Evolutionary conservation across 2,888 invertebrate species (phyloP), one percentile per base, ranked within the genome.

Genomic region (Cheilosia pagana): DNA sequence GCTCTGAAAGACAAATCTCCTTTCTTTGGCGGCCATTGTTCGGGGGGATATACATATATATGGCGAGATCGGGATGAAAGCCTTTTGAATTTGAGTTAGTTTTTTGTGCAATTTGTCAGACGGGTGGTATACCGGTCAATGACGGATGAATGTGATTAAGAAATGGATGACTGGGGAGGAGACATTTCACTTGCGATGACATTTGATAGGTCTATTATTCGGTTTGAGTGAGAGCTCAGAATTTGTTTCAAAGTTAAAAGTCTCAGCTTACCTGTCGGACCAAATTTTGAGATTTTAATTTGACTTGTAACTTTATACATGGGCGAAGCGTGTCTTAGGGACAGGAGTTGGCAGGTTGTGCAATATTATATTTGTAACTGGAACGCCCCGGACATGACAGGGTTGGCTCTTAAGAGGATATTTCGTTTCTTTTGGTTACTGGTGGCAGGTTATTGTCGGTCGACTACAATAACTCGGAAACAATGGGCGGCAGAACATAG

Each of bases 1-100:
- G 28, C 45, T 78, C 45, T 78, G 45, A 45, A 45, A 76, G 65
- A 63, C 55, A 81, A 60, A 41, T 68, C 67, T 62, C 77, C 71
- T 77, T 82, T 76, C 45, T 82, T 77, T n/a, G 43, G 19, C 50
- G 50, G 71, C 77, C 65, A 62, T 82, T 82, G 72, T 82, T 77
- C 3, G 14, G 25, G 41, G 43, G 41, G 71, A 82, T 71, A 71
- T n/a, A n/a, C n/a, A n/a, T n/a, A n/a, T n/a, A n/a, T 59, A 65
- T 53, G 10, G 45, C 23, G 28, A 23, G 21, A 77, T 74, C 62
- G 53, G 25, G 59, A 59, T 71, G 48, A 23, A 50, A 43, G 31
- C 23, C 43, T 65, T 45, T 67, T 35, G 39, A 60, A 62, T 14
- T 45, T 28, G 35, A 16, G 35, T 21, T 7, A 53, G 19, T 52